Percentiles rank a stretch among this genome's conserved stretches.
These are phyloP conservation scores for Erebia aethiops DNA, from an alignment of 2,888 invertebrate genomes.

Conservation along the genomic window DNA sequence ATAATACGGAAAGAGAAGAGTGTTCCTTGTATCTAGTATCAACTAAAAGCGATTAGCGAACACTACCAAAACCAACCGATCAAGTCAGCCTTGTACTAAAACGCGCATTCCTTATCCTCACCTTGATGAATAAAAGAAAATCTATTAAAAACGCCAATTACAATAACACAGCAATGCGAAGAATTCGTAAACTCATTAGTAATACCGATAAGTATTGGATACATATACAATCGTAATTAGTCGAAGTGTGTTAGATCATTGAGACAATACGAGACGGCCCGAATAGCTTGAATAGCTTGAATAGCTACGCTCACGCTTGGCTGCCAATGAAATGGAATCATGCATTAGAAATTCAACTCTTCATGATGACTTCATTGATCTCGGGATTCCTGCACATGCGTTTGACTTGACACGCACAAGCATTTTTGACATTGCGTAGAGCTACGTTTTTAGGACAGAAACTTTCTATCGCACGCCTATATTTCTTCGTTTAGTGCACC, in stretches of 20 bases:
- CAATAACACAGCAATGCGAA: constrained; percentile 30
- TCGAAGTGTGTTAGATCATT: constrained; percentile 42
- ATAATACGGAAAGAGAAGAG: too few species aligned
- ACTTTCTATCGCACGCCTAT: constrained; percentile 1
- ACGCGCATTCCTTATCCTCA: constrained; percentile 27
- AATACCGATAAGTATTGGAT: constrained; percentile 25
- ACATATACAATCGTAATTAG: constrained; percentile 37
- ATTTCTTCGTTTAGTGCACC: neutral
- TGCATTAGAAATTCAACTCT: constrained; percentile 75
- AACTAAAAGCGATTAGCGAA: neutral
- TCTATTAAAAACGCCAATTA: constrained; percentile 29
- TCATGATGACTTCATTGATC: constrained; percentile 75
- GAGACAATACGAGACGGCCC: constrained; percentile 53
- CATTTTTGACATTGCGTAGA: constrained; percentile 25
- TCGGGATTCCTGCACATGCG: constrained; percentile 61
- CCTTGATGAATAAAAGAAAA: constrained; percentile 31
- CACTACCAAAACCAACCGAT: constrained; percentile 17
- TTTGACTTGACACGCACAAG: constrained; percentile 56
- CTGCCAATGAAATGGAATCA: constrained; percentile 80
- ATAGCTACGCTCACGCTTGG: constrained; percentile 73
- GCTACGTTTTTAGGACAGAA: constrained; percentile 8
- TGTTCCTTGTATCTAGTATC: neutral
- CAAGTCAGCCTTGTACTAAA: constrained; percentile 32
- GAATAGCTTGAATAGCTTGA: constrained; percentile 67
- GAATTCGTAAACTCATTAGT: constrained; percentile 33